Conservation (phyloP, 2,113 vertebrate genomes). For the Tragelaphus buxtoni region DNA sequence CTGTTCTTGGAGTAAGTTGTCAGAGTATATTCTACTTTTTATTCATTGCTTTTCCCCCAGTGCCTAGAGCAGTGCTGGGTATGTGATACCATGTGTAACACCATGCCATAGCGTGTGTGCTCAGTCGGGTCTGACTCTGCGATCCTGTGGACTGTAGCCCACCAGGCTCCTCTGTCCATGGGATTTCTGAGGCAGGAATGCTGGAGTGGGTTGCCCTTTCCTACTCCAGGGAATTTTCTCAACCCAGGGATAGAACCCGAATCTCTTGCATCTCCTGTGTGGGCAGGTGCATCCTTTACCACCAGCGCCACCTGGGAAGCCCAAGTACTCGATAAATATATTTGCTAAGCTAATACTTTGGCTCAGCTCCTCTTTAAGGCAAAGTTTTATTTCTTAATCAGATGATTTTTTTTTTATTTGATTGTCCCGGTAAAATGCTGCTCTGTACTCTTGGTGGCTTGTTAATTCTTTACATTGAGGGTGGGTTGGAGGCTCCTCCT, state of each 20-base stretch:
- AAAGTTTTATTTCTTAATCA: neutral
- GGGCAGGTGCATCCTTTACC: neutral
- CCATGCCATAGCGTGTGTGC: fast-evolving
- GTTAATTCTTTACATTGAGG: neutral
- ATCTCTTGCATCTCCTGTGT: neutral
- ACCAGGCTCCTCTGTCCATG: neutral
- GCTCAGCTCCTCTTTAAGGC: neutral
- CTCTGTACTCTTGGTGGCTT: neutral
- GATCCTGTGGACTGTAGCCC: neutral
- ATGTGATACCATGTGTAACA: no score
- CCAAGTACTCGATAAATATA: neutral
- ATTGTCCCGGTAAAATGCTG: neutral
- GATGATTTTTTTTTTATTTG: neutral
- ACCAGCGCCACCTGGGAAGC: neutral
- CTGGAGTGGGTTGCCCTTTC: neutral
- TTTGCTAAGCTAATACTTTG: neutral
- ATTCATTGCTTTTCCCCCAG: neutral
- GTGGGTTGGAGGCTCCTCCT: neutral
- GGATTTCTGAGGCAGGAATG: neutral
- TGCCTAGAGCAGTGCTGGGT: neutral
- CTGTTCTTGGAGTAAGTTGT: neutral
- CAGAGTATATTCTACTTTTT: neutral
- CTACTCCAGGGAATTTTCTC: neutral
- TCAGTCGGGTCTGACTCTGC: fast-evolving
- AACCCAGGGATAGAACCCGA: neutral